Evolutionary conservation across 2,113 vertebrate species (phyloP).

Genomic region (Dicrurus megarhynchus): DNA sequence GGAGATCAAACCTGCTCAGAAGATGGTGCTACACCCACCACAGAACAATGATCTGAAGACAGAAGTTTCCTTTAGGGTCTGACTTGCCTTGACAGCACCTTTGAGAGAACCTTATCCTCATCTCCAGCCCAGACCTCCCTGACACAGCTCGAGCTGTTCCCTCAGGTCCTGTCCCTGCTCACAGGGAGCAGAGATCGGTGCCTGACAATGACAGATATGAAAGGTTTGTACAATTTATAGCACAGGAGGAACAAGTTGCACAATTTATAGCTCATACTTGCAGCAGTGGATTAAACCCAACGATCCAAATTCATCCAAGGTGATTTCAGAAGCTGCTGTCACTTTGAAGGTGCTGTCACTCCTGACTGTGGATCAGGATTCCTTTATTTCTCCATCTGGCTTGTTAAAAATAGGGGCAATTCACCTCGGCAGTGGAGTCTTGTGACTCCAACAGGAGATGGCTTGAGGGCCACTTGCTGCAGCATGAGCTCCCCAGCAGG

Average conservation of each 20-base stretch:
- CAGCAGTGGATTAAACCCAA: background rate
- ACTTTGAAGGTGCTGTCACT: background rate
- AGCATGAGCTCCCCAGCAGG: background rate
- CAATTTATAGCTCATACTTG: background rate
- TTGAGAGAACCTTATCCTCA: background rate
- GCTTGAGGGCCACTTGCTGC: background rate
- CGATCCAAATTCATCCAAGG: background rate
- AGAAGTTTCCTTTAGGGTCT: background rate
- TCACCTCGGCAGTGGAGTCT: background rate
- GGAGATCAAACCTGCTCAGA: background rate
- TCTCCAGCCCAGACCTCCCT: background rate
- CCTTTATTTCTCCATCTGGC: background rate
- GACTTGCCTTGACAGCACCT: background rate
- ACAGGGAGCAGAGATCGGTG: background rate
- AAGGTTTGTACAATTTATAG: background rate
- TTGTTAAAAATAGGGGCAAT: background rate
- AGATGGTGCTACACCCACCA: background rate
- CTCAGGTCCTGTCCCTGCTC: background rate
- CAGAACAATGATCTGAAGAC: background rate
- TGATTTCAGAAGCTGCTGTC: background rate
- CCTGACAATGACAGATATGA: background rate
- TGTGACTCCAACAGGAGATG: background rate
- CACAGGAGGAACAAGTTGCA: background rate
- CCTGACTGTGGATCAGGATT: background rate
- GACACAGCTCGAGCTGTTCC: background rate